Base-by-base conservation (phyloP, 2,888 invertebrate species). In the Altica lythri region DNA sequence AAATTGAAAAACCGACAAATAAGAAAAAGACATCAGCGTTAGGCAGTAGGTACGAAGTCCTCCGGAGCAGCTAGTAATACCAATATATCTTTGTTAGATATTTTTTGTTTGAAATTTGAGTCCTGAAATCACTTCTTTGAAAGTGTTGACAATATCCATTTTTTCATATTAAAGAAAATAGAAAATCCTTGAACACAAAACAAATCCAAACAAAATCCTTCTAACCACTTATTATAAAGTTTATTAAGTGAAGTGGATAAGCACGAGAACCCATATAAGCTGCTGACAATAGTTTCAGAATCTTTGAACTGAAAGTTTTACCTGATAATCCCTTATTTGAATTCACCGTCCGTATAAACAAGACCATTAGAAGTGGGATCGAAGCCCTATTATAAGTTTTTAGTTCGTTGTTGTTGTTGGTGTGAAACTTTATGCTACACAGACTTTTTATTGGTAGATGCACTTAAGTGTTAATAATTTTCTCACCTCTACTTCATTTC, bases 171-270 rank as follows among this genome's bases (percentile, higher is more conserved):
- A n/a, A n/a, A n/a, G n/a, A n/a, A n/a, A n/a, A 25, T 35, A 16
- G 12, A 16, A 27, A 37, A 46, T 46, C 25, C 25, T 14, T 17
- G 2, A 13, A 9, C 18, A 30, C 13, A 43, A 43, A 45, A 44
- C 17, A 22, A 40, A 10, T 40, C 40, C 40, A 40, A 45, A 45
- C 30, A 30, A 27, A 37, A 46, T 35, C 35, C 37, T 17, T 34
- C 48, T 40, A 38, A 38, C 38, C 38, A 30, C 40, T 43, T 43
- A 44, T 49, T 49, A n/a, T n/a, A 40, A 53, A 48, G 16, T 62
- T 59, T 58, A 63, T 60, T 63, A 63, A 61, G 56, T 56, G 59
- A 57, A 57, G 59, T 60, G 62, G 59, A 65, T 62, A 51, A 58
- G 53, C 53, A 55, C 49, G 55, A 53, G 57, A 57, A 56, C 59